These are phyloP conservation scores for Meiosimyza platycephala DNA, from an alignment of 2,888 invertebrate species.

Conservation along the genomic window DNA sequence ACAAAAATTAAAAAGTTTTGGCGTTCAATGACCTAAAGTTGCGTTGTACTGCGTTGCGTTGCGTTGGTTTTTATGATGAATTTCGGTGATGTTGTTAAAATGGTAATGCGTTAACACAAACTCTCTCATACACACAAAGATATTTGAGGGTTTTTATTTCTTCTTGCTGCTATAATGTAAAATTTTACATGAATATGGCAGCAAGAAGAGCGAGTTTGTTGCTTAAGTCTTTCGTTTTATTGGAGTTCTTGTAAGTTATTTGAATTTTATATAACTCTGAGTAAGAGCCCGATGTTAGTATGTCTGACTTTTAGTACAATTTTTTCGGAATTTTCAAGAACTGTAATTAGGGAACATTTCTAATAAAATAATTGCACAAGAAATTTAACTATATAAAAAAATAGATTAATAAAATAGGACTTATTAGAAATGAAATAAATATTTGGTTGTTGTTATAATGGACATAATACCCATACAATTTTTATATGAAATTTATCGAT, in stretches of 20 bases:
- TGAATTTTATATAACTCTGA: neutral
- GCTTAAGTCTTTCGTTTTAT: slow-evolving; percentile 24
- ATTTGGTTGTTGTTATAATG: too few species aligned
- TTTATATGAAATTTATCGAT: too few species aligned
- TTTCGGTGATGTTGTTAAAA: neutral
- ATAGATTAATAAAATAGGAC: too few species aligned
- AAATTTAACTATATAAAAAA: too few species aligned
- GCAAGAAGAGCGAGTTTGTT: slow-evolving; percentile 21
- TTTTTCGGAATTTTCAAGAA: too few species aligned
- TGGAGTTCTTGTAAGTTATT: neutral
- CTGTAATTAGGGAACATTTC: too few species aligned
- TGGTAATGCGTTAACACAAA: slow-evolving; percentile 13
- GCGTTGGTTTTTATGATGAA: slow-evolving; percentile 2
- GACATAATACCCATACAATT: too few species aligned
- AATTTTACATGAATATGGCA: neutral
- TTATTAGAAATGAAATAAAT: too few species aligned
- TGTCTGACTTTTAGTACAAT: too few species aligned
- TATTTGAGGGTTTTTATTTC: neutral
- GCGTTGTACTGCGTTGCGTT: slow-evolving; percentile 1
- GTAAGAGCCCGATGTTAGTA: too few species aligned
- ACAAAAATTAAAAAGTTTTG: slow-evolving; percentile 24
- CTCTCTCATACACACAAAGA: neutral
- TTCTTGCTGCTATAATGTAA: neutral
- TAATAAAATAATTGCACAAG: too few species aligned
- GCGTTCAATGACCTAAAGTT: slow-evolving; percentile 36